Evolutionary conservation across 2,888 invertebrate genomes (phyloP), one percentile per base, ranked within the genome.

Genomic region (Rhimphoctona megacephalus): DNA sequence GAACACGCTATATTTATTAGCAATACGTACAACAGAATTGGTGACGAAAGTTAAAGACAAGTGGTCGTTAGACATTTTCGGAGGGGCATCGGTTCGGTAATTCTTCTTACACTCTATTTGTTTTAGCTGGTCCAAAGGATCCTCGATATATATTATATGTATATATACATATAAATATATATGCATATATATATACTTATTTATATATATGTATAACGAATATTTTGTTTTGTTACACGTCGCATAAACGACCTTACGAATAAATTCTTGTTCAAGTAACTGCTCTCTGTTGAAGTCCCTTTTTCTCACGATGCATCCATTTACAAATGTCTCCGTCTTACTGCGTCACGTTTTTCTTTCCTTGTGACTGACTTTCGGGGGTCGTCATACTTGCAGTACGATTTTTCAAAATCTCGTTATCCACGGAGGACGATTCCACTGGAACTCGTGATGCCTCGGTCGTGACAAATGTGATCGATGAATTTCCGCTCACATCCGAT

Each of bases 41-140:
- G 25, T 25, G 30, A 25, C 25, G 25, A 57, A 22, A 30, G 36
- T 25, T 49, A 19, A 39, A 66, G 52, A 36, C 43, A 64, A 19
- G 14, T 17, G 69, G 33, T 30, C 69, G 33, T 57, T 52, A 52
- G 74, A 84, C 57, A 54, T 54, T 33, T 70, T 76, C 43, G 70
- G 64, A 67, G 66, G 67, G 64, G 78, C 57, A 43, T 83, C 72
- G 76, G 57, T 74, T 73, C 61, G 78, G 74, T 64, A 73, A 73
- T 73, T 74, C n/a, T 43, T 74, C 83, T 86, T 86, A 81, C 52
- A 43, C 52, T 81, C 81, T 83, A 86, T 69, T 30, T 74, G 22
- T 70, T 46, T 43, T 64, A 82, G 46, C 84, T 85, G 84, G 87
- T 87, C 87, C 87, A 57, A 80, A 72, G 76, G 76, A 87, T 87